Evolutionary conservation across 2,113 vertebrate species (phyloP).

Genomic region (Pelecanoides urinatrix): DNA sequence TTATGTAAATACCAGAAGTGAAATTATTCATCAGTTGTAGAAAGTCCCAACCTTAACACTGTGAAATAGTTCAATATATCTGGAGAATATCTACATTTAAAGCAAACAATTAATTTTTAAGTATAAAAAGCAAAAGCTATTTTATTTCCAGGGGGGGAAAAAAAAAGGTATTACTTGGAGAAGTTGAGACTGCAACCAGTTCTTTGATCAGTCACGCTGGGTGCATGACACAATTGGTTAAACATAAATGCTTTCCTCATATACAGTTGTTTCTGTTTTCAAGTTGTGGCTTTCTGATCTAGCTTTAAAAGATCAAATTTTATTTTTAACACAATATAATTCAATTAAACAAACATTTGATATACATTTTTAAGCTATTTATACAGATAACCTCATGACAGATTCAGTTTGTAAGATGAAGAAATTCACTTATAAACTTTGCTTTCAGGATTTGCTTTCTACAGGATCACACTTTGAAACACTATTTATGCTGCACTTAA

Average conservation of each 20-base stretch:
- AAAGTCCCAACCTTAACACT: background rate
- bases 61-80: background rate
- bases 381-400: background rate
- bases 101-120: background rate
- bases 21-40: background rate
- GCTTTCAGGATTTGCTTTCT: background rate
- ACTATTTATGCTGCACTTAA: background rate
- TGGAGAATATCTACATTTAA: background rate
- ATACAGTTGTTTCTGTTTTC: background rate
- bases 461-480: background rate
- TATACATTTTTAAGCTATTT: background rate
- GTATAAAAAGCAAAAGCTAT: background rate
- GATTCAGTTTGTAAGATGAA: background rate
- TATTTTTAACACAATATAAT: background rate
- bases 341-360: background rate
- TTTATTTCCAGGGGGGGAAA: background rate
- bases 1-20: background rate
- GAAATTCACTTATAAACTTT: background rate
- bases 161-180: background rate
- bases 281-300: background rate
- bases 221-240: background rate
- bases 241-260: background rate
- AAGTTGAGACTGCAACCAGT: background rate
- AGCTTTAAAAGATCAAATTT: background rate
- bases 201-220: fast-evolving